phyloP scores from a whole-genome alignment of 2,888 invertebrate genomes.

The Augiades crinisus region DNA sequence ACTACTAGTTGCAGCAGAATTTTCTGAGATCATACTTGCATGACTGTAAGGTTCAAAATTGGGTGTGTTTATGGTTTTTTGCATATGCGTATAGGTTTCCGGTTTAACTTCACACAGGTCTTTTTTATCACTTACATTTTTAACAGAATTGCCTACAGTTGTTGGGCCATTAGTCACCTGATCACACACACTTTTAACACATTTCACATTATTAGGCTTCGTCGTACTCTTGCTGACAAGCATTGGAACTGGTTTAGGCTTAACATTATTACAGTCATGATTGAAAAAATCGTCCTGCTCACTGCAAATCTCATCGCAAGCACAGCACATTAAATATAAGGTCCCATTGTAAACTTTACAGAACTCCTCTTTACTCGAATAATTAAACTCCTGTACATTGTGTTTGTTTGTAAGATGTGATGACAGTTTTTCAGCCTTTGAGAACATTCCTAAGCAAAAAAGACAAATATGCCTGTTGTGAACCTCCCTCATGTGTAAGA shows the following conservation, averaged over 20 bases:
- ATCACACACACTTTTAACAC: constrained; percentile 51
- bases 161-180: constrained; percentile 53
- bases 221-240: constrained; percentile 69
- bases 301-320: constrained; percentile 89
- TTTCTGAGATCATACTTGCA: constrained; percentile 53
- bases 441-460: constrained; percentile 92
- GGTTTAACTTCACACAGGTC: constrained; percentile 49
- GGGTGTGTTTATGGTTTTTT: constrained; percentile 43
- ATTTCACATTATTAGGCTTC: constrained; percentile 59
- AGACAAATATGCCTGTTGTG: constrained; percentile 92
- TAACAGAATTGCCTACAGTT: constrained; percentile 47
- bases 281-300: constrained; percentile 89
- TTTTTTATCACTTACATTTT: constrained; percentile 49
- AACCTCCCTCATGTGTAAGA: constrained; percentile 91
- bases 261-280: constrained; percentile 84
- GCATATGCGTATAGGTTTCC: constrained; percentile 48
- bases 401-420: constrained; percentile 90
- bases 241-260: constrained; percentile 74
- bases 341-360: constrained; percentile 84
- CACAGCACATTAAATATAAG: constrained; percentile 90
- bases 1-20: constrained; percentile 48
- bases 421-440: constrained; percentile 88
- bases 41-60: constrained; percentile 54
- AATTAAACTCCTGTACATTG: constrained; percentile 86
- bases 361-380: constrained; percentile 85